Conservation (phyloP, 2,113 vertebrate genomes). For the Pelodiscus sinensis region DNA sequence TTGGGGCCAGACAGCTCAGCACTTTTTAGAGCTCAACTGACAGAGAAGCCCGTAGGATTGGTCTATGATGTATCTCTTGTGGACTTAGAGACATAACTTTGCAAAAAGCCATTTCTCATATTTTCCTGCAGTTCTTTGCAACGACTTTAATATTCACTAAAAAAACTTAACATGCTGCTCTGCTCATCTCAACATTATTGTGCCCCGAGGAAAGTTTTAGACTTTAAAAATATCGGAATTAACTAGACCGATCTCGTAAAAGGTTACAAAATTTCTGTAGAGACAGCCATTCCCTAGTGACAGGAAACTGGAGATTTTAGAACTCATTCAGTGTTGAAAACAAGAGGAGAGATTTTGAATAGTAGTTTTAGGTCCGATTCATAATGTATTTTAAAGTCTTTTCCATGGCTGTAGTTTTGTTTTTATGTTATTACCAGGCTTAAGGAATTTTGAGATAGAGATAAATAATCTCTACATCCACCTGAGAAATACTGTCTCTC, state of each 20-base stretch:
- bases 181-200: conserved; percentile 28
- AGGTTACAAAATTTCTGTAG: neutral
- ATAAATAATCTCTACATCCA: neutral
- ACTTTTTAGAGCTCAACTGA: neutral
- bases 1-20: neutral
- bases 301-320: neutral
- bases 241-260: fast-evolving
- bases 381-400: neutral
- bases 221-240: conserved; percentile 13
- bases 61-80: neutral
- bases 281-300: neutral
- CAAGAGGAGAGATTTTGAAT: neutral
- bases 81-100: neutral
- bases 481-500: neutral
- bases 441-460: neutral
- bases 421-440: neutral
- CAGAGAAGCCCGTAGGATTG: neutral
- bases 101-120: conserved; percentile 36
- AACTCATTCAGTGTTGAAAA: neutral
- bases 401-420: neutral
- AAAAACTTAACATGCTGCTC: conserved; percentile 16
- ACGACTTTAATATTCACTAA: conserved; percentile 33
- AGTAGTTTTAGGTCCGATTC: neutral
- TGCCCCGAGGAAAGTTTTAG: conserved; percentile 20
- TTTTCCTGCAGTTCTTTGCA: conserved; percentile 1